Conservation (phyloP, 2,888 invertebrate species). For the Luperina testacea region DNA sequence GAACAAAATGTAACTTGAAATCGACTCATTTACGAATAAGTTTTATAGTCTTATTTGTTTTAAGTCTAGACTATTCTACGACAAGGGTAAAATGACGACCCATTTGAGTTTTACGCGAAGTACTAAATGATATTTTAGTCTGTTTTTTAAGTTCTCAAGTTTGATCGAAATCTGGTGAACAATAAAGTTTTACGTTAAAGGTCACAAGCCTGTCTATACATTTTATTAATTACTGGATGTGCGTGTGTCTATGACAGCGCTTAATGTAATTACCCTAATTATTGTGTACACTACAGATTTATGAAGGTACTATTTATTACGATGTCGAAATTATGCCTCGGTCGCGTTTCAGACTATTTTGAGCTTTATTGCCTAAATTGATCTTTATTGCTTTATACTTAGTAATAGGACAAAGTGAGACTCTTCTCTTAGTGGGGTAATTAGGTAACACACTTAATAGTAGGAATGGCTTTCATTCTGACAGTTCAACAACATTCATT, state of each 20-base stretch:
- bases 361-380: conserved; percentile 3
- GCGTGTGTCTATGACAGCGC: conserved; percentile 16
- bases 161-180: conserved; percentile 28
- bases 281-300: conserved; percentile 18
- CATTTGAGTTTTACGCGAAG: conserved; percentile 19
- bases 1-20: conserved; percentile 33
- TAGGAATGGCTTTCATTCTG: not conserved
- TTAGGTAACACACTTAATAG: not conserved
- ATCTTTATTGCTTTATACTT: not conserved
- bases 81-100: conserved; percentile 11
- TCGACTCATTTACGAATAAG: conserved; percentile 49
- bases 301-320: conserved; percentile 6
- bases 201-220: conserved; percentile 30
- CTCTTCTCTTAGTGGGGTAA: not conserved
- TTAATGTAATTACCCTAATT: conserved; percentile 33
- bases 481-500: not conserved
- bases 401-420: not conserved
- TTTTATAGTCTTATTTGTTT: conserved; percentile 48
- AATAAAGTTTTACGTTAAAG: conserved; percentile 28
- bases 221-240: conserved; percentile 36
- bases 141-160: not conserved
- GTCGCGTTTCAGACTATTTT: not conserved
- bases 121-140: conserved; percentile 9
- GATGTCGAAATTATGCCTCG: not conserved
- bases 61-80: conserved; percentile 51